These are phyloP conservation scores for Fulica atra DNA, from an alignment of 2,113 vertebrate species.

Conservation along the genomic window DNA sequence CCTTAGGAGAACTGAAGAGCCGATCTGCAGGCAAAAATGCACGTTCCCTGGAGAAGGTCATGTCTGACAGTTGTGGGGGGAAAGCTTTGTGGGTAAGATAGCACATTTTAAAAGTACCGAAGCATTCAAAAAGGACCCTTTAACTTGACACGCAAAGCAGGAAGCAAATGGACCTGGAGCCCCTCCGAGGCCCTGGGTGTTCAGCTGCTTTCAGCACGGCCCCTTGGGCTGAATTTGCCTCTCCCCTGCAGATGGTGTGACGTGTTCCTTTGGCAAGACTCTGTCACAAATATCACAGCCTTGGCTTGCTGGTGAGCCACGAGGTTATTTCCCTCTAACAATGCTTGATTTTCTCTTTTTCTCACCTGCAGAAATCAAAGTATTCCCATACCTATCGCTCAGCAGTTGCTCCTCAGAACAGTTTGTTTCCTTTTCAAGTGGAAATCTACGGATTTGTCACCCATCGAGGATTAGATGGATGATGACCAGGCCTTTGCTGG, in stretches of 20 bases:
- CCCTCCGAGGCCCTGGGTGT: not conserved
- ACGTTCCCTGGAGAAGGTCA: not conserved
- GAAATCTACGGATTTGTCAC: constrained; percentile 10
- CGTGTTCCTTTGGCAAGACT: accelerated
- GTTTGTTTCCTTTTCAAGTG: constrained; percentile 38
- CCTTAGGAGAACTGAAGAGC: not conserved
- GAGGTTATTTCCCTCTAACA: not conserved
- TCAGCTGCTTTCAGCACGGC: not conserved
- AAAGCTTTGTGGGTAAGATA: not conserved
- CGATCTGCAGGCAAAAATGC: not conserved
- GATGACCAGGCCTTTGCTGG: not conserved
- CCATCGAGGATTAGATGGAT: constrained; percentile 26
- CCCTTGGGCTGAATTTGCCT: not conserved
- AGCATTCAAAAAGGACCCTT: not conserved
- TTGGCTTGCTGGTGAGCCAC: not conserved
- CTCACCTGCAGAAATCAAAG: constrained; percentile 27
- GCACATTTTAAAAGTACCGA: not conserved
- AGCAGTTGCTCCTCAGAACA: not conserved
- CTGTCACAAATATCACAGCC: not conserved
- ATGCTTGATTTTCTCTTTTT: not conserved
- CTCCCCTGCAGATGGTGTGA: not conserved
- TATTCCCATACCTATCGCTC: constrained; percentile 17
- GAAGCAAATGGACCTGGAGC: not conserved
- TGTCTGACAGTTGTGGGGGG: not conserved
- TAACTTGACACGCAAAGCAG: not conserved